These are phyloP conservation scores for Troides aeacus DNA, from an alignment of 2,888 invertebrate species.

Conservation along the genomic window DNA sequence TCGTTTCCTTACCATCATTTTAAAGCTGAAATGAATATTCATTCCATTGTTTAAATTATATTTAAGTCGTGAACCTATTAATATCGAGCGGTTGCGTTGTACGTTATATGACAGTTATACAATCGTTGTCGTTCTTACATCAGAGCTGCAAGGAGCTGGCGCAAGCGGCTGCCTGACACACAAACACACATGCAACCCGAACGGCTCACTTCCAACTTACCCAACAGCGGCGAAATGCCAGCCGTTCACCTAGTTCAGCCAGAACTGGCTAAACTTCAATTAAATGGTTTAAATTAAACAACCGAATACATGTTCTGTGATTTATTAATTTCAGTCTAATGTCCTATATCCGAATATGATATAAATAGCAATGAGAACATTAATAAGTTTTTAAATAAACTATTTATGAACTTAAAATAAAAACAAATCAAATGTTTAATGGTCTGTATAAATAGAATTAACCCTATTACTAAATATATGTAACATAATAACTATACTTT, in stretches of 20 bases:
- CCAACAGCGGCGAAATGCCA: slow-evolving; percentile 33
- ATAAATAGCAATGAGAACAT: slow-evolving; percentile 32
- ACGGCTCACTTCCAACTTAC: slow-evolving; percentile 31
- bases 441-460: too few species aligned
- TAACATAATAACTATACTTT: too few species aligned
- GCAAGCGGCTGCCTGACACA: slow-evolving; percentile 55
- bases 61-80: slow-evolving; percentile 39
- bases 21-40: background rate
- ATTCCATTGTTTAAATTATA: slow-evolving; percentile 23
- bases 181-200: slow-evolving; percentile 60
- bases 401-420: too few species aligned
- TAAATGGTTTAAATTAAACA: slow-evolving; percentile 4
- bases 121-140: slow-evolving; percentile 61
- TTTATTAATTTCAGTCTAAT: slow-evolving; percentile 29
- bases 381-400: background rate
- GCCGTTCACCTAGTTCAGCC: slow-evolving; percentile 28
- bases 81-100: slow-evolving; percentile 54
- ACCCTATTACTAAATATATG: too few species aligned
- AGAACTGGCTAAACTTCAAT: slow-evolving; percentile 1
- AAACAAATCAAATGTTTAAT: too few species aligned
- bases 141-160: slow-evolving; percentile 47
- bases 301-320: slow-evolving; percentile 14
- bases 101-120: slow-evolving; percentile 52
- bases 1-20: too few species aligned
- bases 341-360: slow-evolving; percentile 27